Percentiles rank a stretch among this genome's conserved stretches.
phyloP scores from a whole-genome alignment of 92 coral and sea anemone species.

The Nematostella vectensis region DNA sequence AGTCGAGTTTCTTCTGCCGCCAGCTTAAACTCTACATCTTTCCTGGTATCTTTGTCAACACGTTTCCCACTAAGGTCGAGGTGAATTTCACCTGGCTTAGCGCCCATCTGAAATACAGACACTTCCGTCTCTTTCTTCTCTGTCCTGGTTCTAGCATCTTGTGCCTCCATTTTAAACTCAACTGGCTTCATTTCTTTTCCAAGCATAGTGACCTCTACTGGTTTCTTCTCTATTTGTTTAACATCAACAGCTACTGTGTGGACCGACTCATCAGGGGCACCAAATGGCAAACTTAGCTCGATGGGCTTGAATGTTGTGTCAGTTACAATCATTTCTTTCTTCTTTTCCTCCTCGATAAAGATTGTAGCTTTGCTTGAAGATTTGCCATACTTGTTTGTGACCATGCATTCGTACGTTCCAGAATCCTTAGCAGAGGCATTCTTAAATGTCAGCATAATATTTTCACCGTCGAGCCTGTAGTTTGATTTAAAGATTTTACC shows the following conservation, averaged over 20 bases:
- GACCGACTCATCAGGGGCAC: no score
- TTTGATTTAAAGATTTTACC: slow-evolving; percentile 29
- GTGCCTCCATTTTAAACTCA: slow-evolving; percentile 38
- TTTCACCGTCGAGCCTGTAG: slow-evolving; percentile 62
- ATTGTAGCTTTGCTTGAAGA: slow-evolving; percentile 44
- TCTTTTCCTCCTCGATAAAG: slow-evolving; percentile 22
- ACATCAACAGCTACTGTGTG: slow-evolving; percentile 80
- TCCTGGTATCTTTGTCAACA: no score
- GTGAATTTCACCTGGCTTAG: no score
- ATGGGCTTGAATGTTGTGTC: no score
- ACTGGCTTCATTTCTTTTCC: slow-evolving; percentile 49
- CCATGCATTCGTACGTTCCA: slow-evolving; percentile 77
- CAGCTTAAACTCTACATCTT: no score
- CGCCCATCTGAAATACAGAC: no score
- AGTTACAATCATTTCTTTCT: no score
- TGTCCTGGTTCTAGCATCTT: slow-evolving; percentile 42
- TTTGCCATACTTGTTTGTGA: slow-evolving; percentile 72
- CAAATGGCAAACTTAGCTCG: no score
- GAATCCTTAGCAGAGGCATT: slow-evolving; percentile 64
- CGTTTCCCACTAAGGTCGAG: no score
- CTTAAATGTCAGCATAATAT: slow-evolving; percentile 42
- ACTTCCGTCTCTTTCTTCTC: no score
- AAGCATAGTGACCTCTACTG: slow-evolving; percentile 54
- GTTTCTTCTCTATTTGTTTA: slow-evolving; percentile 59
- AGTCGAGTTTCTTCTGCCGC: no score